Conservation (phyloP, 2,113 vertebrate species). For the Guaruba guarouba region DNA sequence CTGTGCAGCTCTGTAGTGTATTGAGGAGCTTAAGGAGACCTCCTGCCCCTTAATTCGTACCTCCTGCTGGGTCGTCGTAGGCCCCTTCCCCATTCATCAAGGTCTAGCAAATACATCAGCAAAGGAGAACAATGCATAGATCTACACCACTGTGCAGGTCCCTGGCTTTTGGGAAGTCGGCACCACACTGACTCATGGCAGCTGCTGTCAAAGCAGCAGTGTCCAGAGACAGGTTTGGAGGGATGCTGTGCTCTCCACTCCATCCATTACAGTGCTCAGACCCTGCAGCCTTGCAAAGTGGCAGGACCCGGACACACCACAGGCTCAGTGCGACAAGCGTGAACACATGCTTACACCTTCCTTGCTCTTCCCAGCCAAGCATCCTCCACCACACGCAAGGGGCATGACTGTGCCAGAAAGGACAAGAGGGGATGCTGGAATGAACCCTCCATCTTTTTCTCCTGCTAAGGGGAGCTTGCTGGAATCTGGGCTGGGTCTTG, state of each 20-base stretch:
- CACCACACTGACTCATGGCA: neutral
- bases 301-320: neutral
- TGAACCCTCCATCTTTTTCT: neutral
- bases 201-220: neutral
- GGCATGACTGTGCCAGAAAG: neutral
- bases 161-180: neutral
- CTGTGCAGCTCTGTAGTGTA: neutral
- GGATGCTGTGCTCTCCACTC: neutral
- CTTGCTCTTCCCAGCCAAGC: neutral
- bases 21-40: slow-evolving; percentile 10
- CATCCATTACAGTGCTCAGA: neutral
- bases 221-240: neutral
- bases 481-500: neutral
- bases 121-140: neutral
- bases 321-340: accelerated
- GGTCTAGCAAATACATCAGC: neutral
- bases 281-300: neutral
- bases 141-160: neutral
- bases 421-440: neutral
- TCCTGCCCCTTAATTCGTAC: neutral
- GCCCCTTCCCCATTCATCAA: neutral
- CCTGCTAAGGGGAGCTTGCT: neutral
- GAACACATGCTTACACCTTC: neutral
- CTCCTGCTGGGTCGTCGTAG: neutral
- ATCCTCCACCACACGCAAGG: accelerated